Percentiles rank a stretch among this genome's conserved stretches.
Conservation (phyloP, 2,888 invertebrate genomes). For the Drosophila villosipedis region DNA sequence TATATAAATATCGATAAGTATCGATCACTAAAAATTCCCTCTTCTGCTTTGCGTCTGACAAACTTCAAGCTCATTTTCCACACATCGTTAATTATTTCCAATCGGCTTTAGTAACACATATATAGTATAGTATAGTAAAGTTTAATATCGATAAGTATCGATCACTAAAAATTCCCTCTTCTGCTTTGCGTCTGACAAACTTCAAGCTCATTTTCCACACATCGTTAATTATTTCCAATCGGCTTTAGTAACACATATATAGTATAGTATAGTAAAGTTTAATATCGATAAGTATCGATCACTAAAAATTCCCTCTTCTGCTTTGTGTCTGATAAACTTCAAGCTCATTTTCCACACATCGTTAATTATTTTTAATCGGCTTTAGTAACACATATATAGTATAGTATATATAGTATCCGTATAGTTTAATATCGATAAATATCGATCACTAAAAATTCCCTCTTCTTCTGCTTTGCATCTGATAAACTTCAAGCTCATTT, state of each 20-base stretch:
- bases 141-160: slow-evolving; percentile 20
- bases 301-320: background rate
- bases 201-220: background rate
- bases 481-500: too few species aligned
- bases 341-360: background rate
- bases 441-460: background rate
- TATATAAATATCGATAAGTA: slow-evolving; percentile 17
- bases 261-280: too few species aligned
- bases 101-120: too few species aligned
- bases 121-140: too few species aligned
- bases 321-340: too few species aligned
- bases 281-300: slow-evolving; percentile 16
- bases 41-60: background rate
- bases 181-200: background rate
- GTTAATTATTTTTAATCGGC: background rate
- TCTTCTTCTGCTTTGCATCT: too few species aligned
- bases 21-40: background rate
- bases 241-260: too few species aligned
- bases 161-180: background rate
- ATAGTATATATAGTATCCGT: background rate
- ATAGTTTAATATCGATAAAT: background rate
- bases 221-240: background rate
- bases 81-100: background rate
- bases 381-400: background rate
- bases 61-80: background rate